phyloP scores from a whole-genome alignment of 2,797 vertebrate genomes.

The Chaenodraco wilsoni region DNA sequence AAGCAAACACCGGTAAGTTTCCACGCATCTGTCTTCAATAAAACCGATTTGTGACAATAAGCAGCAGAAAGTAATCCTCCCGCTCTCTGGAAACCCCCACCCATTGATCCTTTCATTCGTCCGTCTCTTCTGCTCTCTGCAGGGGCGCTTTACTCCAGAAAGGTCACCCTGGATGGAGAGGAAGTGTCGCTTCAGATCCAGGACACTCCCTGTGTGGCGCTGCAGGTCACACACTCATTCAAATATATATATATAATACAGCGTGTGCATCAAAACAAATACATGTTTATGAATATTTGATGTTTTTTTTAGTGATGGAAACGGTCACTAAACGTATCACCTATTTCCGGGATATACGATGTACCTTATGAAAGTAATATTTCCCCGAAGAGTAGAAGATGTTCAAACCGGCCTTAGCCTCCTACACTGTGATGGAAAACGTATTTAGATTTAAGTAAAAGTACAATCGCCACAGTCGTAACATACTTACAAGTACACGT shows the following conservation, averaged over 20 bases:
- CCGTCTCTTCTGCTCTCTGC: conserved; percentile 27
- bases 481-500: too few species aligned
- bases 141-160: conserved; percentile 94
- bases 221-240: conserved; percentile 76
- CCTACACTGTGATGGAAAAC: too few species aligned
- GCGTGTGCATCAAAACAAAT: neutral
- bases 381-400: too few species aligned
- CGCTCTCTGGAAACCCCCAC: neutral
- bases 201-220: conserved; percentile 91
- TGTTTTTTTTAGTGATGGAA: too few species aligned
- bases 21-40: neutral
- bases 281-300: too few species aligned
- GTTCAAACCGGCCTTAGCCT: too few species aligned
- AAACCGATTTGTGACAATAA: neutral
- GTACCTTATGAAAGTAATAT: too few species aligned
- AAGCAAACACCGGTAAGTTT: conserved; percentile 92
- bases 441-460: too few species aligned
- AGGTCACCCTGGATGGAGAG: conserved; percentile 91
- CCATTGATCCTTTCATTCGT: conserved; percentile 18
- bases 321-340: too few species aligned
- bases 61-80: neutral
- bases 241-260: neutral
- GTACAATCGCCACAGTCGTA: too few species aligned
- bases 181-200: conserved; percentile 94
- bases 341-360: too few species aligned